Conservation (phyloP, 2,113 vertebrate genomes). For the Acrocephalus kingi region DNA sequence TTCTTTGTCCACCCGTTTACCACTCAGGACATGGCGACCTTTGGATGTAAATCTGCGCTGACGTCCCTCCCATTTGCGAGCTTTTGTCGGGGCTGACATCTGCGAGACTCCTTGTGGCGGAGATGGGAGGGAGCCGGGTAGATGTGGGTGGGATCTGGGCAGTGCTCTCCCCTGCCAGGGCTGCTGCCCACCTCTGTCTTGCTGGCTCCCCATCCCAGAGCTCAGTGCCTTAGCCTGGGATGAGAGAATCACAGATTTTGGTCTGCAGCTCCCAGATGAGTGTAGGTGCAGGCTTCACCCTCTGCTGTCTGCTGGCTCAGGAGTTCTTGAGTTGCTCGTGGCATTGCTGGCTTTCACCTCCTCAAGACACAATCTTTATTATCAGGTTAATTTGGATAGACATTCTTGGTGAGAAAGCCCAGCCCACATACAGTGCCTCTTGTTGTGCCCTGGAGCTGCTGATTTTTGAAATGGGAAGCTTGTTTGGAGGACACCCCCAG, state of each 20-base stretch:
- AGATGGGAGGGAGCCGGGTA: not conserved
- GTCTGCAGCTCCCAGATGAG: not conserved
- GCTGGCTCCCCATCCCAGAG: rapidly evolving
- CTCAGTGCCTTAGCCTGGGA: not conserved
- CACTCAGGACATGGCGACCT: slow-evolving; percentile 52
- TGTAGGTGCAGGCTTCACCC: not conserved
- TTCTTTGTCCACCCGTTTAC: slow-evolving; percentile 63
- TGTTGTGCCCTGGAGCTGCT: rapidly evolving
- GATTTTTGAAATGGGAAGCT: not conserved
- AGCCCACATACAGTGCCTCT: not conserved
- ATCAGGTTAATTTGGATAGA: not conserved
- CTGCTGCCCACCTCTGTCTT: not conserved
- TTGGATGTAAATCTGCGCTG: slow-evolving; percentile 40
- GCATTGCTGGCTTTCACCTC: not conserved
- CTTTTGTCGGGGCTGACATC: slow-evolving; percentile 15
- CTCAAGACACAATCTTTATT: not conserved
- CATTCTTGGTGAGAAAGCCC: not conserved
- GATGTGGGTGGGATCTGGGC: not conserved
- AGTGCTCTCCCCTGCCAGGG: not conserved
- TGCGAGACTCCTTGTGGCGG: not conserved
- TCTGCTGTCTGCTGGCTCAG: not conserved
- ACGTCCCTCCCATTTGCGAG: not conserved
- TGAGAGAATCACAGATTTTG: not conserved
- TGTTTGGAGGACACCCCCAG: not conserved
- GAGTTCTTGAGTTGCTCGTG: not conserved